Evolutionary conservation across 2,797 vertebrate genomes (phyloP), one percentile per base, ranked within the genome.

Genomic region (Sebastolobus alascanus): DNA sequence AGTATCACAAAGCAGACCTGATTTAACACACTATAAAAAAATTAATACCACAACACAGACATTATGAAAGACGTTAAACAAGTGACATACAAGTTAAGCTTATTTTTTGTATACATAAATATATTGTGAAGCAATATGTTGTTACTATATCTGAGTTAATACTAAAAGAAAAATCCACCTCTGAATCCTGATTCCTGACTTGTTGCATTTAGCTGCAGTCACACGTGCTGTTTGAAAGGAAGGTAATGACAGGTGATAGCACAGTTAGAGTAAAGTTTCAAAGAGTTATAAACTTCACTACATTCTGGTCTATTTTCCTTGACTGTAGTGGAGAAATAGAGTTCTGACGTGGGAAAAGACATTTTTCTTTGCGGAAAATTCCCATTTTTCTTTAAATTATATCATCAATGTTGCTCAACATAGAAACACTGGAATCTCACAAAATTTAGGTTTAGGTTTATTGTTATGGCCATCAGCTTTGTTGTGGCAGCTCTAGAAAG

Each of bases 41-140:
- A 72, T 22, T 1, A 67, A 82, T 33, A 82, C 13, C 35, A 84
- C 66, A 79, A 83, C 29, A 70, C 67, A 68, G 58, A 87, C 68
- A 77, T 27, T 52, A 56, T 67, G 20, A 77, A 78, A 54, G 7
- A 75, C 9, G 61, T 79, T 79, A 81, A 61, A 89, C 61, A 84
- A 64, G 84, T 77, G 77, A 86, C 55, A 82, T 77, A 86, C 83
- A 84, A 55, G 46, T 65, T 50, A 75, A 88, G 72, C 70, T 86
- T 84, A 60, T 75, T 61, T 76, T 84, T 66, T 71, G 83, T 54
- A 79, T 77, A 84, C 60, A 92, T 83, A 92, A 90, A 94, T 90
- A 92, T 68, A 88, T 37, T 37, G 80, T 84, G 74, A 77, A 87
- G 60, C 63, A 70, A 79, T 88, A 83, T 59, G 59, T 77, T 76